These are phyloP conservation scores for Acanthosepion lycidas DNA, from an alignment of 2,888 invertebrate genomes.

Conservation along the genomic window DNA sequence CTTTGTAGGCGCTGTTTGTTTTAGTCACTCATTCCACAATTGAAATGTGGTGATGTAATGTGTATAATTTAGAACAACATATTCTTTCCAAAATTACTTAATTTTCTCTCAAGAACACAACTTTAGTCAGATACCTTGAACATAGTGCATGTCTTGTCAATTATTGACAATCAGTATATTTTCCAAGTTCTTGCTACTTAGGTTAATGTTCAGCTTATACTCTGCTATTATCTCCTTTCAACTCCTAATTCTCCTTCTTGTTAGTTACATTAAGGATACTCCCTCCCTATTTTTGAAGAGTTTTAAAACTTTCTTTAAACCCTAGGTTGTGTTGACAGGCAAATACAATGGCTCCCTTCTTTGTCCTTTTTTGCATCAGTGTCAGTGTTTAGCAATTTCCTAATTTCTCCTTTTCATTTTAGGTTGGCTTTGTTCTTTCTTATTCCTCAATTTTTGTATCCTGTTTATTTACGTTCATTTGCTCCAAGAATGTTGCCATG, in stretches of 20 bases:
- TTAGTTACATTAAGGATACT: no score
- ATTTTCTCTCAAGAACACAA: neutral
- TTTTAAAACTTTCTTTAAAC: neutral
- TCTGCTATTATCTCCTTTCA: neutral
- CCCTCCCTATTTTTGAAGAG: neutral
- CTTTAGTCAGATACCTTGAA: neutral
- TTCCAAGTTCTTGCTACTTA: neutral
- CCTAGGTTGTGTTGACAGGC: neutral
- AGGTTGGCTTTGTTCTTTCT: neutral
- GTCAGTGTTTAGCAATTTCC: neutral
- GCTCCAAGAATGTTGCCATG: slow-evolving; percentile 33
- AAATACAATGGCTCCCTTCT: neutral
- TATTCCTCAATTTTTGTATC: neutral
- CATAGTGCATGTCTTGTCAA: neutral
- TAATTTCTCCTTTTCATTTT: neutral
- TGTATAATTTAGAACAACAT: neutral
- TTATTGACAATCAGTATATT: neutral
- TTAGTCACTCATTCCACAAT: neutral
- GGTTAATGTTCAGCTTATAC: neutral
- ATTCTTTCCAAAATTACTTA: neutral
- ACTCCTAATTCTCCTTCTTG: no score
- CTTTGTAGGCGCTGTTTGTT: no score
- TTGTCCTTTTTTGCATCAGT: neutral
- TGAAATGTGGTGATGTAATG: neutral
- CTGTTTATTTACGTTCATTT: neutral